Evolutionary conservation across 2,797 vertebrate genomes (phyloP), one percentile per base, ranked within the genome.

Genomic region (Echiichthys vipera): DNA sequence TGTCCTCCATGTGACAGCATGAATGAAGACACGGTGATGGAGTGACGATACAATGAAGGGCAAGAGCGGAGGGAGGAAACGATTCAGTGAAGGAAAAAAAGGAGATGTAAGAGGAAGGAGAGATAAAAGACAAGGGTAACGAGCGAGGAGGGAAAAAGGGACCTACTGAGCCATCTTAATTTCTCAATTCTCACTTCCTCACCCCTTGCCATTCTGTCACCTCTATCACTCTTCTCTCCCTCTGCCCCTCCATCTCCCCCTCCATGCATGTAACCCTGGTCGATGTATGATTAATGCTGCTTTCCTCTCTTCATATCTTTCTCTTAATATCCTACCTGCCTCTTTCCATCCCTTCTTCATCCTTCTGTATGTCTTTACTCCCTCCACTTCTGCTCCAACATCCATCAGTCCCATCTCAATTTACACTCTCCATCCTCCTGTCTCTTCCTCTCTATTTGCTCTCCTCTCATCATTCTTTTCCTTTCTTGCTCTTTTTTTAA

Each of bases 261-360:
- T 64, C 42, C 7, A 7, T 65, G 43, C 37, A 51, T 59, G 34
- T 54, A 47, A 74, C 17, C 46, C 56, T 55, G 57, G 6, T 61
- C 75, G 68, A 66, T 55, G 24, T 67, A 29, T 78, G 85, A 74
- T 56, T 72, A 62, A 76, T 71, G 72, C 43, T 42, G 5, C 43
- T 39, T 65, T 24, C 51, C 27, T 43, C 45, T n/a, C 22, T 22
- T n/a, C 22, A 30, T 18, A 32, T 54, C 47, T 36, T 32, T 29
- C 34, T 11, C 4, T 17, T 54, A n/a, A 22, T 34, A 22, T 22
- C 2, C 32, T 18, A 15, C 34, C 24, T 39, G 1, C 20, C 11
- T 18, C 47, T 40, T 11, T 40, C 58, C 36, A 29, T 51, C 32
- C 46, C 2, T 36, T 57, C 55, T 40, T 29, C 58, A 30, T 25